Conservation (phyloP, 2,113 vertebrate species). For the Cariama cristata region DNA sequence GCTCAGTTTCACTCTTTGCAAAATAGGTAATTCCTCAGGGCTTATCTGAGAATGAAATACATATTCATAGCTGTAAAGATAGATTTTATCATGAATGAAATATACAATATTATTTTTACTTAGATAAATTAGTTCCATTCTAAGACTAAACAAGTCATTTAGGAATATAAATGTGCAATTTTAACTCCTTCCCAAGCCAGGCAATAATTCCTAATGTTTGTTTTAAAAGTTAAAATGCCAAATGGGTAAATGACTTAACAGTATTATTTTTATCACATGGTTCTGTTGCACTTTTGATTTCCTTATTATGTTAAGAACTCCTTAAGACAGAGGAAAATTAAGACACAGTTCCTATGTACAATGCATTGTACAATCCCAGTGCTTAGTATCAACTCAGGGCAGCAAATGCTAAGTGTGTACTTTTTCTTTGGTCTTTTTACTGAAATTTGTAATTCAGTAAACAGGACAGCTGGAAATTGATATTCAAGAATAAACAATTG, state of each 20-base stretch:
- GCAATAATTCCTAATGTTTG: background rate
- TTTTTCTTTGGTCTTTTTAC: background rate
- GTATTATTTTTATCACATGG: background rate
- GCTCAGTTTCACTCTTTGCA: background rate
- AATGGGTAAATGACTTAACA: background rate
- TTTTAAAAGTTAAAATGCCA: background rate
- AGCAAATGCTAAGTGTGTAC: background rate
- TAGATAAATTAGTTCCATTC: background rate
- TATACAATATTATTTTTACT: background rate
- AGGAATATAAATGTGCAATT: background rate
- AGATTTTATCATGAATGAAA: background rate
- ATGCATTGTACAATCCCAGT: background rate
- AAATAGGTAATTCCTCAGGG: background rate
- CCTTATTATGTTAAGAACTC: background rate
- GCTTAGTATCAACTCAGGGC: background rate
- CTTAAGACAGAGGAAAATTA: background rate
- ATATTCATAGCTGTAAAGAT: background rate
- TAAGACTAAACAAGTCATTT: background rate
- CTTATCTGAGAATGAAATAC: background rate
- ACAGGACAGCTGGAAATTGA: background rate
- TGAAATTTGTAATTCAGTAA: background rate
- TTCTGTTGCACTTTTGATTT: background rate
- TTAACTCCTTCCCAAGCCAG: background rate
- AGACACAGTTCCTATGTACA: background rate
- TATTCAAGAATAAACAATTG: background rate